These are phyloP conservation scores for Palythoa heliodiscus DNA, from an alignment of 92 coral and sea anemone species.

Conservation along the genomic window DNA sequence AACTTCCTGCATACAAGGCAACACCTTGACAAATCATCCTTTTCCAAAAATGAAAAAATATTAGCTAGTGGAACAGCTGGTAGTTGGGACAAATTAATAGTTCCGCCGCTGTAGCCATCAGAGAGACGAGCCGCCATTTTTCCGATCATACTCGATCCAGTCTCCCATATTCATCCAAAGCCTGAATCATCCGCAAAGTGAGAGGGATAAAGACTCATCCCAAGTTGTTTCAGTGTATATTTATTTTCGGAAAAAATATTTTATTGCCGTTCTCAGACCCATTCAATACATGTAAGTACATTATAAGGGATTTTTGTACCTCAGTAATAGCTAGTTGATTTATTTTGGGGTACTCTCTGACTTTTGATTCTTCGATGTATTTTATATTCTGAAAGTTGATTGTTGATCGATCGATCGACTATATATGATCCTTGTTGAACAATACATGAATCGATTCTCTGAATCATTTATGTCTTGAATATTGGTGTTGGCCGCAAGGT, in stretches of 20 bases:
- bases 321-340: not conserved
- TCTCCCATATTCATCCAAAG: not conserved
- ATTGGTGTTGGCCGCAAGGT: conserved; percentile 30
- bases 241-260: not conserved
- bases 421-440: not conserved
- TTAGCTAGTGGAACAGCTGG: conserved; percentile 81
- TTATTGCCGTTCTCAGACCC: conserved; percentile 7
- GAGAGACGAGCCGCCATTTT: conserved; percentile 63
- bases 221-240: no score
- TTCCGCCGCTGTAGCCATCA: conserved; percentile 3
- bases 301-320: not conserved
- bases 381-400: not conserved
- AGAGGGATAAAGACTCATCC: not conserved
- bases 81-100: conserved; percentile 43
- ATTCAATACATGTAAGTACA: conserved; percentile 8
- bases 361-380: not conserved
- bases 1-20: conserved; percentile 74
- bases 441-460: not conserved
- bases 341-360: not conserved
- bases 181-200: conserved; percentile 1
- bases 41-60: conserved; percentile 78
- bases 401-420: not conserved
- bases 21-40: conserved; percentile 75
- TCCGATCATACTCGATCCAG: conserved; percentile 24
- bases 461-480: conserved; percentile 35